Percentiles rank a stretch among this genome's conserved stretches.
Evolutionary conservation across 2,888 invertebrate genomes (phyloP).

Genomic region (Listrodromus nycthemerus): DNA sequence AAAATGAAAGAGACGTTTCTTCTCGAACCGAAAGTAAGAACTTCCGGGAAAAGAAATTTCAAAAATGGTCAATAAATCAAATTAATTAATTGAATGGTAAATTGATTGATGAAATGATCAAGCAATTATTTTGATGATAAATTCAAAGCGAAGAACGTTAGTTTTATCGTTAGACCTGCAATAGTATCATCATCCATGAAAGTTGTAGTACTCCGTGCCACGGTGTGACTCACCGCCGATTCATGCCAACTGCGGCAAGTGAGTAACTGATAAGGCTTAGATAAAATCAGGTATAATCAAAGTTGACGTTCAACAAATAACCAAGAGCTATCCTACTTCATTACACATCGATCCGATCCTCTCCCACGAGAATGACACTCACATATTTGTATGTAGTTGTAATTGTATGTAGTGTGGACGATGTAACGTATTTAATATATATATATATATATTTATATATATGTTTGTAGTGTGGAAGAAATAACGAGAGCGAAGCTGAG

Average conservation of each 20-base stretch:
- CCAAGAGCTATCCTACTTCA: constrained; percentile 32
- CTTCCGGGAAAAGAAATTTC: not conserved
- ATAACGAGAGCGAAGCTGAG: not conserved
- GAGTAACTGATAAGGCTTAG: constrained; percentile 80
- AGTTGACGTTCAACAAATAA: constrained; percentile 68
- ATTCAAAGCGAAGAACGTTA: too few species aligned
- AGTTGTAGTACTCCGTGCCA: constrained; percentile 61
- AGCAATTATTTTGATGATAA: too few species aligned
- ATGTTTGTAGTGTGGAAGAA: not conserved
- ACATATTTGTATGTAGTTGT: not conserved
- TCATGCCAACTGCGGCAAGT: constrained; percentile 69
- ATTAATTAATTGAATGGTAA: not conserved
- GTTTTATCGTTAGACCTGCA: constrained; percentile 31
- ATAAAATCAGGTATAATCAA: constrained; percentile 75
- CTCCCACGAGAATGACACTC: constrained; percentile 5
- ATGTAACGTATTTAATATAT: too few species aligned
- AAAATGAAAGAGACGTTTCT: not conserved
- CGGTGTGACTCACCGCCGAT: constrained; percentile 73
- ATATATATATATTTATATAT: too few species aligned
- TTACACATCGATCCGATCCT: constrained; percentile 37
- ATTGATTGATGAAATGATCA: too few species aligned
- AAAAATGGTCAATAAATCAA: not conserved
- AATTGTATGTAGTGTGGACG: not conserved
- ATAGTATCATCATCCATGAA: constrained; percentile 34
- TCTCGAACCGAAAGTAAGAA: not conserved